Conservation (phyloP, 2,888 invertebrate species). For the Himalopsyche japonica region DNA sequence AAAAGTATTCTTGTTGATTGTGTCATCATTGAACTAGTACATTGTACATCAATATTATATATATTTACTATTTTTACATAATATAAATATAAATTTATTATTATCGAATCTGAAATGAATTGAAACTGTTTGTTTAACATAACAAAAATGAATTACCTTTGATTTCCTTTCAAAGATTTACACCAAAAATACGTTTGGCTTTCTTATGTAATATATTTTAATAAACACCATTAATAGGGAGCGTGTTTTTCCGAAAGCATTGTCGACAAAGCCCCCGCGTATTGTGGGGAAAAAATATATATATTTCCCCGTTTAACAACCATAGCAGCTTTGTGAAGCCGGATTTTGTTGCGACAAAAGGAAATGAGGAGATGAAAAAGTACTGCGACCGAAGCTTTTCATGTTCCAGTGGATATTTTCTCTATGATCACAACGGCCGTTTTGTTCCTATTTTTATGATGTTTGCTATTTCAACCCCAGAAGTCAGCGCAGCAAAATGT, state of each 20-base stretch:
- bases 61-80: too few relatives aligned
- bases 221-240: not conserved
- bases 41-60: too few relatives aligned
- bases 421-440: not conserved
- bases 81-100: too few relatives aligned
- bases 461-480: not conserved
- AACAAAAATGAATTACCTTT: too few relatives aligned
- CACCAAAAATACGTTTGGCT: not conserved
- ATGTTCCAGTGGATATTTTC: constrained; percentile 5
- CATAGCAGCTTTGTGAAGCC: constrained; percentile 26
- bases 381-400: constrained; percentile 27
- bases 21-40: too few relatives aligned
- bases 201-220: not conserved
- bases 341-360: constrained; percentile 32
- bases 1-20: too few relatives aligned
- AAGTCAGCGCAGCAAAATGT: not conserved
- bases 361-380: constrained; percentile 34
- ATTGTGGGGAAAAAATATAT: constrained; percentile 14
- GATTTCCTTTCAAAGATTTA: too few relatives aligned
- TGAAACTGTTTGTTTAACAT: too few relatives aligned
- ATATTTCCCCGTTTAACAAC: constrained; percentile 10
- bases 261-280: constrained; percentile 5
- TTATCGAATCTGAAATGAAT: too few relatives aligned
- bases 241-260: not conserved
- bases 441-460: not conserved